phyloP scores from a whole-genome alignment of 1,140 invertebrate genomes.

The Pachypsylla venusta region DNA sequence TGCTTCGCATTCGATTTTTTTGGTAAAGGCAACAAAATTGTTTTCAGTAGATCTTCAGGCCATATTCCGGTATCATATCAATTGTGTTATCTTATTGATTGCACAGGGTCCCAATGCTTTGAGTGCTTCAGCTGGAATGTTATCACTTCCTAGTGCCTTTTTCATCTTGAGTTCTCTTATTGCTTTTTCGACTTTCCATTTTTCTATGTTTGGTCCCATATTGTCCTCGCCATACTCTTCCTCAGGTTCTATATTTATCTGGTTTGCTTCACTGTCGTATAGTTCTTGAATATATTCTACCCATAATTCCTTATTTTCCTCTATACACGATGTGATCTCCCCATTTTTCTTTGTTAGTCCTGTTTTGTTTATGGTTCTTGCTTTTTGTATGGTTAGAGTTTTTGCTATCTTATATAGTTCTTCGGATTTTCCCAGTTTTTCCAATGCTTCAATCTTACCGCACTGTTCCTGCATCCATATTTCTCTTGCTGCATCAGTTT shows the following conservation, averaged over 20 bases:
- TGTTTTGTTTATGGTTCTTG: constrained; percentile 10
- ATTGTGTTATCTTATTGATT: neutral
- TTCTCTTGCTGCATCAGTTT: constrained; percentile 1
- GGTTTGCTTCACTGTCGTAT: constrained; percentile 10
- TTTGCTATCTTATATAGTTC: constrained; percentile 15
- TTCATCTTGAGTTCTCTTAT: constrained; percentile 20
- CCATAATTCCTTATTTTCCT: constrained; percentile 8
- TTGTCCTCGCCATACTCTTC: neutral
- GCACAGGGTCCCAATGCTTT: constrained; percentile 14
- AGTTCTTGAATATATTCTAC: constrained; percentile 17
- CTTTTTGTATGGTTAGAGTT: constrained; percentile 14
- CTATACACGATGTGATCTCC: neutral
- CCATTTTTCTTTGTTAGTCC: neutral
- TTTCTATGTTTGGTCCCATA: constrained; percentile 9
- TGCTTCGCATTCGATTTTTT: constrained; percentile 12
- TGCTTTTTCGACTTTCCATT: constrained; percentile 12
- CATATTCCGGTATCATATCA: constrained; percentile 14
- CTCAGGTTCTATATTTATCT: neutral
- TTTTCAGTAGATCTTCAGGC: constrained; percentile 5
- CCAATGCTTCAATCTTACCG: constrained; percentile 3
- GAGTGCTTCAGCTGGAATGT: constrained; percentile 22
- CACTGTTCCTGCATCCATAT: constrained; percentile 3
- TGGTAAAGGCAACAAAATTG: constrained; percentile 13
- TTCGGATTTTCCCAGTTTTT: constrained; percentile 8
- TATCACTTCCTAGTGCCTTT: constrained; percentile 22